A percentile compares a stretch with the other conserved stretches of the same genome.
Evolutionary conservation across 2,113 vertebrate genomes (phyloP).

Genomic region (Himantopus leucocephalus): DNA sequence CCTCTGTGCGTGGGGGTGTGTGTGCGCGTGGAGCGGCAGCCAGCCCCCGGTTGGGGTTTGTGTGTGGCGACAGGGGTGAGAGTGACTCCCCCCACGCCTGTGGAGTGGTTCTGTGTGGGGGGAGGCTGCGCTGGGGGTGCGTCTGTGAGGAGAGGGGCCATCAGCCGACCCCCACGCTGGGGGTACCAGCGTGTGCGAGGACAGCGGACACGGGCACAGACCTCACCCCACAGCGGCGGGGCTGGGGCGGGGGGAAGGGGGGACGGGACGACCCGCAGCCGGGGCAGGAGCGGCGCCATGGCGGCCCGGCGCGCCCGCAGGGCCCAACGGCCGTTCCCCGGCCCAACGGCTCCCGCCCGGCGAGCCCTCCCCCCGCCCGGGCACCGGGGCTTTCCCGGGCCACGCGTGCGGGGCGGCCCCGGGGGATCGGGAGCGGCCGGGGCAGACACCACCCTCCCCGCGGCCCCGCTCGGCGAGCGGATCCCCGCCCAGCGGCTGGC

Average conservation of each 20-base stretch:
- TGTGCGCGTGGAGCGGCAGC: fast-evolving
- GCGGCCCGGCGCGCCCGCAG: neutral
- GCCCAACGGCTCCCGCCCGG: too few relatives aligned
- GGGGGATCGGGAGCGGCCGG: too few relatives aligned
- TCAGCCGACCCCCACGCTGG: fast-evolving
- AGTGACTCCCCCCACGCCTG: fast-evolving
- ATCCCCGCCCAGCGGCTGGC: too few relatives aligned
- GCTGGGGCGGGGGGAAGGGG: too few relatives aligned
- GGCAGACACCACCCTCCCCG: too few relatives aligned
- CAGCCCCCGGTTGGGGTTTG: neutral
- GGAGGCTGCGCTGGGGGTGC: too few relatives aligned
- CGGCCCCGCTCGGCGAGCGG: too few relatives aligned
- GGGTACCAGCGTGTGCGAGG: too few relatives aligned
- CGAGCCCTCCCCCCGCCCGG: neutral
- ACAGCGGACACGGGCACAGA: neutral
- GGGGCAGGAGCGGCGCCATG: neutral
- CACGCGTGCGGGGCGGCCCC: neutral
- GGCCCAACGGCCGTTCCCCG: neutral
- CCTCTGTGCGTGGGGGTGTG: fast-evolving
- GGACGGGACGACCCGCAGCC: neutral
- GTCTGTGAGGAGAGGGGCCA: fast-evolving
- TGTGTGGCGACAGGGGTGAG: fast-evolving
- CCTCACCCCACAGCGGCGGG: neutral
- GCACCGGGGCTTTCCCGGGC: neutral
- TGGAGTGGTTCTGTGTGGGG: fast-evolving